Evolutionary conservation across 2,113 vertebrate genomes (phyloP), one percentile per base, ranked within the genome.

Genomic region (Phalacrocorax carbo): DNA sequence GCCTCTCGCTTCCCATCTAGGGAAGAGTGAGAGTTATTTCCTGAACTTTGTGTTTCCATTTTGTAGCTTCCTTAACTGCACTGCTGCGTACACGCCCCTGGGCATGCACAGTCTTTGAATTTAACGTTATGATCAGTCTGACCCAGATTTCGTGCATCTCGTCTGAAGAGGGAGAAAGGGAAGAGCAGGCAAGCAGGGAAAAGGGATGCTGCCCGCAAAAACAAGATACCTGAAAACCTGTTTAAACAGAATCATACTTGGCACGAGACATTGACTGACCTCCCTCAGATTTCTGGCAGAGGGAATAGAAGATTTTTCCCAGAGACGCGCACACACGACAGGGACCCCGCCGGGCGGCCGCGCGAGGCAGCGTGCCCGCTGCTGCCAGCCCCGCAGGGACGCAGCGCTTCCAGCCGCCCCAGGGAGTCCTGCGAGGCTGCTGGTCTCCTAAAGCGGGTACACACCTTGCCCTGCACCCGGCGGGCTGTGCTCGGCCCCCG

Each of bases 161-260:
- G 1, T 26, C 71, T 61, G 72, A n/a, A 54, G 60, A 25, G 1
- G 12, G 19, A 68, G 36, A 9, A 40, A 32, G 36, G 73, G 60
- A 9, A 49, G 36, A n/a, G 27, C 3, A 4, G 64, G 34, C 54
- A 22, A 62, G 25, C 3, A 15, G 13, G n/a, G 19, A 17, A 19
- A 44, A 0, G 23, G 22, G 44, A 40, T 30, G 42, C 62, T 51
- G 57, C 57, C 75, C 52, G 16, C 38, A 48, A 51, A 27, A 23
- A 4, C 14, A 10, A 11, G 1, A 34, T 2, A 17, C 3, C 2
- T 44, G 34, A 11, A 49, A 66, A 18, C 2, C 4, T 12, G 54
- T 32, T 46, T 19, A 6, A 49, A 26, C 7, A 68, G 15, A 27
- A 2, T 0, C 30, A 0, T 0, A 1, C 9, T 13, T 13, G 34